phyloP scores from a whole-genome alignment of 2,113 vertebrate genomes.

The Pollimyrus isidori region DNA sequence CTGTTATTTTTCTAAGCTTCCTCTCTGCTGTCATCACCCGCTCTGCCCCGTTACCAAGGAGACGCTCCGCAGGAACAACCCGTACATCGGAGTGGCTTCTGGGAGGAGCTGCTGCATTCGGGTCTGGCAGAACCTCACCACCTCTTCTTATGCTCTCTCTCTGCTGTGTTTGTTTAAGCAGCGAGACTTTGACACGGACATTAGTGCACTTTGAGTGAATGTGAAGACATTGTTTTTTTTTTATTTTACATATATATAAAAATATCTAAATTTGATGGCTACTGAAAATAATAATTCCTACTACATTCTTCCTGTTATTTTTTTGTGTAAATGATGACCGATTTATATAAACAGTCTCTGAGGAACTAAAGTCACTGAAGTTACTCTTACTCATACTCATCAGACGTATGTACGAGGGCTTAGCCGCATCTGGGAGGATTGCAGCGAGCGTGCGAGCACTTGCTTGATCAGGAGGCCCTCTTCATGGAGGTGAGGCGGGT shows the following conservation, averaged over 20 bases:
- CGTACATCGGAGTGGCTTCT: background rate
- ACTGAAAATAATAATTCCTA: background rate
- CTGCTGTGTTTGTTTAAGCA: background rate
- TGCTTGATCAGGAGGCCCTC: conserved; percentile 31
- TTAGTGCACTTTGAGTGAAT: background rate
- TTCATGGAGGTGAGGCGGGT: conserved; percentile 44
- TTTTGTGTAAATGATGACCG: background rate
- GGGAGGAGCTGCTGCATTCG: background rate
- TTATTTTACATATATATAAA: background rate
- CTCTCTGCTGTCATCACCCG: background rate
- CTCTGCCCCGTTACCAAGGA: background rate
- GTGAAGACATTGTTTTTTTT: background rate
- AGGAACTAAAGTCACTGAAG: background rate
- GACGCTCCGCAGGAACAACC: background rate
- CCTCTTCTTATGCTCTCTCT: background rate
- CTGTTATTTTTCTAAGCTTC: background rate
- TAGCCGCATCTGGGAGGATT: background rate
- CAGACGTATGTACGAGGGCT: background rate
- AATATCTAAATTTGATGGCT: background rate
- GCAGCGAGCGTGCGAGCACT: conserved; percentile 28
- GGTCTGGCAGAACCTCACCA: background rate
- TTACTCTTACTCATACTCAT: background rate
- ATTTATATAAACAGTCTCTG: background rate
- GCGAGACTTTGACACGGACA: background rate
- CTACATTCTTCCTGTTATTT: background rate